Percentiles rank a stretch among this genome's conserved stretches.
Conservation (phyloP, 2,888 invertebrate species). For the Metopia argyrocephala region DNA sequence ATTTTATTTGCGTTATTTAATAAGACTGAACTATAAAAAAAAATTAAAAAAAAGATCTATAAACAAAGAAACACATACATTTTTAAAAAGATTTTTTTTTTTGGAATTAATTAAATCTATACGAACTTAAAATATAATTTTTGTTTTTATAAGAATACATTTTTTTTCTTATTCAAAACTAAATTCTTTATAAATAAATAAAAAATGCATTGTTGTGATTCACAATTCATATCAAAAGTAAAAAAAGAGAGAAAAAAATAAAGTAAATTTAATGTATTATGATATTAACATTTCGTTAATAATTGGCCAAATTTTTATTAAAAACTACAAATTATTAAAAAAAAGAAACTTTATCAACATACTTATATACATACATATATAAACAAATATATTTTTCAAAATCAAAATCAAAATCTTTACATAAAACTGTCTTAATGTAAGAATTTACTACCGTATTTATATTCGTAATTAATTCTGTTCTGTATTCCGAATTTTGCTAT, state of each 20-base stretch:
- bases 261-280: neutral
- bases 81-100: neutral
- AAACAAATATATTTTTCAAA: too few species aligned
- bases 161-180: too few species aligned
- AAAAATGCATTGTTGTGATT: slow-evolving; percentile 54
- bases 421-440: too few species aligned
- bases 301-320: neutral
- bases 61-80: neutral
- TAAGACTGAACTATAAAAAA: slow-evolving; percentile 53
- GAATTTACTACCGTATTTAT: too few species aligned
- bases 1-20: slow-evolving; percentile 50
- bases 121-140: neutral
- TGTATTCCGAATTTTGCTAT: too few species aligned
- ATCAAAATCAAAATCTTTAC: too few species aligned
- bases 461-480: too few species aligned
- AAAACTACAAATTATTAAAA: neutral
- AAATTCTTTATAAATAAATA: slow-evolving; percentile 13
- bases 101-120: too few species aligned
- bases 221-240: slow-evolving; percentile 53
- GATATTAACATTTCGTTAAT: neutral
- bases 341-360: too few species aligned
- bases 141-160: too few species aligned
- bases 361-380: too few species aligned
- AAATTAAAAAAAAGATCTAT: neutral
- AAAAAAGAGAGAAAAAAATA: neutral